Evolutionary conservation across 2,797 vertebrate genomes (phyloP).

Genomic region (Parauchenoglanis ngamensis): DNA sequence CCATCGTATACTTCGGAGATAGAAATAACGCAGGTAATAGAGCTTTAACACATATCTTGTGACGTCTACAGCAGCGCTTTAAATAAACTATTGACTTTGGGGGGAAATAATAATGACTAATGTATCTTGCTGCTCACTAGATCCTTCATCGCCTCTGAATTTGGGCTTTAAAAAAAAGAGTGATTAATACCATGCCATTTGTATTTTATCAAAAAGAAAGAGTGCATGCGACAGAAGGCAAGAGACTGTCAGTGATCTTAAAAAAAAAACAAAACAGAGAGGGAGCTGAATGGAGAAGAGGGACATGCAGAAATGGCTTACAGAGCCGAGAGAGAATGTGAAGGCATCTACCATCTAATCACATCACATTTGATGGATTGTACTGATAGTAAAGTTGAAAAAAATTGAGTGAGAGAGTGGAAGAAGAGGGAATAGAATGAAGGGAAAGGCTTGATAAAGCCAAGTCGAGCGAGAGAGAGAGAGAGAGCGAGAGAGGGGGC

Average conservation of each 20-base stretch:
- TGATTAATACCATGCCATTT: background rate
- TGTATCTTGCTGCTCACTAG: background rate
- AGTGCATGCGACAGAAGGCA: background rate
- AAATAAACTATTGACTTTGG: background rate
- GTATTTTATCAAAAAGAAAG: background rate
- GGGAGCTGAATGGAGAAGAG: slow-evolving; percentile 4
- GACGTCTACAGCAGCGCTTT: background rate
- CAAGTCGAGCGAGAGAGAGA: slow-evolving; percentile 12
- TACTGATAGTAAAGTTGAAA: slow-evolving; percentile 41
- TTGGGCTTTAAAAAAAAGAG: background rate
- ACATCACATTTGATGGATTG: slow-evolving; percentile 48
- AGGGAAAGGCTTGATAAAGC: background rate
- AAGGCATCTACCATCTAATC: slow-evolving; percentile 37
- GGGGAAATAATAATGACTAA: background rate
- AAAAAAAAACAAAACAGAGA: background rate
- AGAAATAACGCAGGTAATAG: background rate
- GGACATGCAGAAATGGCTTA: slow-evolving; percentile 34
- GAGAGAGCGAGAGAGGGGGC: background rate
- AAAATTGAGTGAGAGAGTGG: slow-evolving; percentile 18
- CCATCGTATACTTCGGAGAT: background rate
- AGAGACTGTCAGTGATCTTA: background rate
- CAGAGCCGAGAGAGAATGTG: slow-evolving; percentile 3
- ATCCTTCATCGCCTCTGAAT: background rate
- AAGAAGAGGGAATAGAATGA: slow-evolving; percentile 6
- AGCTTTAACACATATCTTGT: background rate